Conservation (phyloP, 2,888 invertebrate genomes). For the Mellilla xanthometata region DNA sequence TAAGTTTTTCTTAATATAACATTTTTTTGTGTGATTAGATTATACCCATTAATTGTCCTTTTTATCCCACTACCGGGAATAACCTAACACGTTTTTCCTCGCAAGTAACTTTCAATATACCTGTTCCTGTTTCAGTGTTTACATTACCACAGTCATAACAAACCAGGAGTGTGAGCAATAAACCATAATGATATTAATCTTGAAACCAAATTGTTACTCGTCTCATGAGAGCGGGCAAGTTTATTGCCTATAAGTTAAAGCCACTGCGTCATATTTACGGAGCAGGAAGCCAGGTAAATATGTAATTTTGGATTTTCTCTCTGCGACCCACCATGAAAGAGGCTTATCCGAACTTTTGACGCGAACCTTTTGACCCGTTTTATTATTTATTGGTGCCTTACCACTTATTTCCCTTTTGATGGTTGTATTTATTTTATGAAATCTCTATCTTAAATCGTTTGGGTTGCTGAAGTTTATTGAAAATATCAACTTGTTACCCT, state of each 20-base stretch:
- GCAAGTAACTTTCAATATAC: no score
- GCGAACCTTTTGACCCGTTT: slow-evolving; percentile 14
- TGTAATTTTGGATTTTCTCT: slow-evolving; percentile 20
- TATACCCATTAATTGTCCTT: no score
- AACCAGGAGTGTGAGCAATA: no score
- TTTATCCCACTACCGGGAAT: no score
- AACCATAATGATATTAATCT: neutral
- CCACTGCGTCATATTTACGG: slow-evolving; percentile 5
- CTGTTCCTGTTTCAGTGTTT: no score
- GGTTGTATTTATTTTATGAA: slow-evolving; percentile 9
- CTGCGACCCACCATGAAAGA: slow-evolving; percentile 6
- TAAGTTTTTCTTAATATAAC: no score
- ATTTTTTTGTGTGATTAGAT: no score
- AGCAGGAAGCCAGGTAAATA: slow-evolving; percentile 4
- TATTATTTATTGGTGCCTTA: slow-evolving; percentile 19
- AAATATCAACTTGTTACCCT: no score
- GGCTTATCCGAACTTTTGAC: slow-evolving; percentile 13
- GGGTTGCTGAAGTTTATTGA: neutral
- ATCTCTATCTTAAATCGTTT: slow-evolving; percentile 1
- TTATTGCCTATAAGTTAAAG: slow-evolving; percentile 12
- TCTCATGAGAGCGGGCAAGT: slow-evolving; percentile 1
- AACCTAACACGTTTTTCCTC: no score
- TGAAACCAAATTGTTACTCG: neutral
- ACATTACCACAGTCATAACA: no score
- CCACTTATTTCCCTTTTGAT: slow-evolving; percentile 11